A percentile compares a stretch with the other conserved stretches of the same genome.
Conservation (phyloP, 2,888 invertebrate species). For the Sesamia inferens region DNA sequence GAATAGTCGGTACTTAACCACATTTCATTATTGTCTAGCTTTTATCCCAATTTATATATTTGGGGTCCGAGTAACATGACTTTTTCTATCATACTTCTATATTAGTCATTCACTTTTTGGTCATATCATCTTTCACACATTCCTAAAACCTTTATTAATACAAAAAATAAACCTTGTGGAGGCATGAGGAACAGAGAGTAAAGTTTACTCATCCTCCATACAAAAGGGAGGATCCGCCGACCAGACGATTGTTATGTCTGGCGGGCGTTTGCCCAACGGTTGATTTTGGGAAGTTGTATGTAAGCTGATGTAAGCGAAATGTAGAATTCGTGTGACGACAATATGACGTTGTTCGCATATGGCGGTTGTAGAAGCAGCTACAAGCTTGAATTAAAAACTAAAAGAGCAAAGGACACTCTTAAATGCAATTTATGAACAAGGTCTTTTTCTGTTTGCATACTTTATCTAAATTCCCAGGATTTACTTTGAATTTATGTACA, state of each 20-base stretch:
- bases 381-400: background rate
- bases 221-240: too few species aligned
- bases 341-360: too few species aligned
- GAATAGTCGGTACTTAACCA: background rate
- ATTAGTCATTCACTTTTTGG: background rate
- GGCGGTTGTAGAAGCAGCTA: too few species aligned
- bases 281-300: too few species aligned
- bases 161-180: slow-evolving; percentile 18
- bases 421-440: too few species aligned
- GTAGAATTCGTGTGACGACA: too few species aligned
- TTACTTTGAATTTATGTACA: slow-evolving; percentile 7
- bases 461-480: slow-evolving; percentile 8
- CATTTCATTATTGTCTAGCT: background rate
- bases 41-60: background rate
- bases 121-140: background rate
- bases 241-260: too few species aligned
- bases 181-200: background rate
- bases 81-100: background rate
- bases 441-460: slow-evolving; percentile 1
- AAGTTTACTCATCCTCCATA: too few species aligned
- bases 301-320: too few species aligned
- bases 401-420: background rate
- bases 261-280: too few species aligned
- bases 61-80: background rate
- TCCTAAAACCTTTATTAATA: background rate